Conservation (phyloP, 2,888 invertebrate species). For the Oxystoma pomonae region DNA sequence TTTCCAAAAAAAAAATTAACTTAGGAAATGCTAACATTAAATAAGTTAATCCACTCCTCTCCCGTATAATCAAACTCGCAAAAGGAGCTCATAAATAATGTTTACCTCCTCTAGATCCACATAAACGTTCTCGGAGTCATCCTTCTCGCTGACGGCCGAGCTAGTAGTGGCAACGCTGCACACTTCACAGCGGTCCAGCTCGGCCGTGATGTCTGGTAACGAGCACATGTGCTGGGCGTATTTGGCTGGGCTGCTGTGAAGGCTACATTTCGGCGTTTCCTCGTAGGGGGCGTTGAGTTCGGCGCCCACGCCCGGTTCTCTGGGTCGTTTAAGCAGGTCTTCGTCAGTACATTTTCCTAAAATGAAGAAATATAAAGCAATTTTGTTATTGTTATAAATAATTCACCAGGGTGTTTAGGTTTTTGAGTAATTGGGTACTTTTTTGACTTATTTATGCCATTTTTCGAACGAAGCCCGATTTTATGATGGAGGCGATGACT, state of each 20-base stretch:
- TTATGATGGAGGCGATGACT: too few relatives aligned
- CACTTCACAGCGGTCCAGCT: slow-evolving; percentile 57
- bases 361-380: too few relatives aligned
- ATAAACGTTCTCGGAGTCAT: slow-evolving; percentile 42
- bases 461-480: too few relatives aligned
- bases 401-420: too few relatives aligned
- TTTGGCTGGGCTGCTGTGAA: slow-evolving; percentile 5
- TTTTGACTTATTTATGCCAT: too few relatives aligned
- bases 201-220: slow-evolving; percentile 52
- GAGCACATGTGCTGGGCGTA: slow-evolving; percentile 26
- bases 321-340: slow-evolving; percentile 52
- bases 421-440: too few relatives aligned
- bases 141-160: slow-evolving; percentile 51
- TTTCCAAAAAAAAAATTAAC: too few relatives aligned
- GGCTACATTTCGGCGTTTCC: slow-evolving; percentile 26
- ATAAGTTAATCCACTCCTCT: not conserved
- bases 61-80: not conserved
- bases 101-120: slow-evolving; percentile 56
- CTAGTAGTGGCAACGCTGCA: slow-evolving; percentile 52
- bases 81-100: not conserved
- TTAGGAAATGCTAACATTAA: too few relatives aligned
- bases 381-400: too few relatives aligned
- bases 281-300: slow-evolving; percentile 49
- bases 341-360: slow-evolving; percentile 29
- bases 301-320: slow-evolving; percentile 64